These are phyloP conservation scores for Amphipoea lucens DNA, from an alignment of 2,888 invertebrate species.

Conservation along the genomic window DNA sequence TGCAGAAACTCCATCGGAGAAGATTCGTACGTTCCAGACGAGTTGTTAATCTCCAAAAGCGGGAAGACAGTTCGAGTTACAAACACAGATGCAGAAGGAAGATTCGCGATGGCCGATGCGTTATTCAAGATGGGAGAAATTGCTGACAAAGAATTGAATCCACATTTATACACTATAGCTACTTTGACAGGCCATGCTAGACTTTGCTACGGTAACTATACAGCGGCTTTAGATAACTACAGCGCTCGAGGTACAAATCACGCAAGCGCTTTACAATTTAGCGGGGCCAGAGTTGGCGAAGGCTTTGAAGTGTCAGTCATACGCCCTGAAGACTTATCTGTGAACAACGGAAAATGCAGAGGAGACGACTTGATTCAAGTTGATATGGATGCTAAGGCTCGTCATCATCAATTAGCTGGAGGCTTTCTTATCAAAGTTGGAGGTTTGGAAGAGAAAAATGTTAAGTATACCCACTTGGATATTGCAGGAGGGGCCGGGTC, in stretches of 20 bases:
- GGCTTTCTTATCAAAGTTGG: conserved; percentile 95
- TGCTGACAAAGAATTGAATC: conserved; percentile 93
- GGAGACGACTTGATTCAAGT: conserved; percentile 94
- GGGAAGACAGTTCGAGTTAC: conserved; percentile 95
- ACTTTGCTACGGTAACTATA: conserved; percentile 92
- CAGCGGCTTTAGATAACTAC: conserved; percentile 94
- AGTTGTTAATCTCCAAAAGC: conserved; percentile 94
- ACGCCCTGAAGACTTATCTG: conserved; percentile 92
- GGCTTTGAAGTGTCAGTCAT: conserved; percentile 94
- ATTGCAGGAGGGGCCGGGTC: conserved; percentile 93
- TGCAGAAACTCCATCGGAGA: conserved; percentile 96
- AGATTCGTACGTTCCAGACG: conserved; percentile 96
- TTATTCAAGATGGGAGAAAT: conserved; percentile 85
- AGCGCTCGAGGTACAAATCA: conserved; percentile 91
- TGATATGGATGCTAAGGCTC: conserved; percentile 79
- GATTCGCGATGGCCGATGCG: conserved; percentile 97
- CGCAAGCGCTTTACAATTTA: conserved; percentile 91
- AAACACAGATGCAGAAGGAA: conserved; percentile 98
- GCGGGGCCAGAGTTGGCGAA: conserved; percentile 92
- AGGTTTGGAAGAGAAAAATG: conserved; percentile 94
- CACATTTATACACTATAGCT: conserved; percentile 96
- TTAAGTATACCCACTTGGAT: conserved; percentile 95
- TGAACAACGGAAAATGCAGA: conserved; percentile 92
- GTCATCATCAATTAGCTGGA: conserved; percentile 88
- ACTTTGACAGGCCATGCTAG: conserved; percentile 96